These are phyloP conservation scores for Drosophila suzukii DNA, from an alignment of 1,140 invertebrate genomes.

Conservation along the genomic window DNA sequence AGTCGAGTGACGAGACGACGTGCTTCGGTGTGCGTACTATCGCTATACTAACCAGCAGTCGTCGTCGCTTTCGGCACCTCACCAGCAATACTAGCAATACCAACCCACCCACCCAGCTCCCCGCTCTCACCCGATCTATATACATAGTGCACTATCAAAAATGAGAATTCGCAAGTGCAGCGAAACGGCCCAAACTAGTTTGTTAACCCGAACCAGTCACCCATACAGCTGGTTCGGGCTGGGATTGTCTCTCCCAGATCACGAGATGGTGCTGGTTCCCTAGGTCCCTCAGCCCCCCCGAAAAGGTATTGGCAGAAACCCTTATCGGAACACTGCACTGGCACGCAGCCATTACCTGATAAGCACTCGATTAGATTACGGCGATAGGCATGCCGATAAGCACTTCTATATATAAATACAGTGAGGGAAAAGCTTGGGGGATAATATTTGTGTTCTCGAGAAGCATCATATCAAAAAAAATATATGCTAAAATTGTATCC, in stretches of 20 bases:
- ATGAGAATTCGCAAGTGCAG: slow-evolving; percentile 46
- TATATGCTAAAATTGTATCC: too few relatives aligned
- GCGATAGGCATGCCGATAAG: slow-evolving; percentile 22
- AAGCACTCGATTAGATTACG: slow-evolving; percentile 40
- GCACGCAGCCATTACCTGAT: slow-evolving; percentile 49
- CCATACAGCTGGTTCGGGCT: slow-evolving; percentile 31
- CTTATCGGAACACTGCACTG: slow-evolving; percentile 41
- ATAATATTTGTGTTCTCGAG: too few relatives aligned
- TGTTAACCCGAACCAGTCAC: slow-evolving; percentile 22
- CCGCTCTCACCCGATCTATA: neutral
- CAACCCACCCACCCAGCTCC: neutral
- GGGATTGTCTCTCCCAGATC: slow-evolving; percentile 25
- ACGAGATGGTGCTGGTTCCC: slow-evolving; percentile 13
- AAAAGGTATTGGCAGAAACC: slow-evolving; percentile 4
- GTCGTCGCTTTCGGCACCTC: slow-evolving; percentile 3
- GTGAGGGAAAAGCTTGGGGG: neutral
- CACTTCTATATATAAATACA: neutral
- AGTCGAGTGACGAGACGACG: slow-evolving; percentile 37
- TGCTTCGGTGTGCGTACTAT: slow-evolving; percentile 24
- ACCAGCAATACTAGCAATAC: neutral
- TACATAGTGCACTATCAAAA: slow-evolving; percentile 59
- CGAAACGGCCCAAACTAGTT: slow-evolving; percentile 59
- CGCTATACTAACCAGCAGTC: neutral
- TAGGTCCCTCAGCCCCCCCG: neutral
- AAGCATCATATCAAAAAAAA: too few relatives aligned